These are phyloP conservation scores for Rissa tridactyla DNA, from an alignment of 2,113 vertebrate genomes.

Conservation along the genomic window DNA sequence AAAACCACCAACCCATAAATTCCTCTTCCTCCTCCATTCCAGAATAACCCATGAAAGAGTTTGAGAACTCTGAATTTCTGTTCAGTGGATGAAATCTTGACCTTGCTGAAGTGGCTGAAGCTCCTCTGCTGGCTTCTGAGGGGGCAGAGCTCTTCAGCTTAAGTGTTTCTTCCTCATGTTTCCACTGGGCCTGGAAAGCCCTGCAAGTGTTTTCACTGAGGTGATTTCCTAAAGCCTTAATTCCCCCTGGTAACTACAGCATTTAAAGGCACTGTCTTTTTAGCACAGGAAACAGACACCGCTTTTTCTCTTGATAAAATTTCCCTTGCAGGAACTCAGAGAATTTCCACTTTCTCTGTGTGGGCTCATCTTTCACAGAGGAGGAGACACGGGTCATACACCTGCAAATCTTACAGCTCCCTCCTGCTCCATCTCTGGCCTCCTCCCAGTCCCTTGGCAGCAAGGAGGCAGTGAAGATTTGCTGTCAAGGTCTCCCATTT, in stretches of 20 bases:
- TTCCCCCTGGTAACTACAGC: not conserved
- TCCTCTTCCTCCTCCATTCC: not conserved
- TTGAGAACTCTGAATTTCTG: not conserved
- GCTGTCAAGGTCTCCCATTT: not conserved
- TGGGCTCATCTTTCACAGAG: not conserved
- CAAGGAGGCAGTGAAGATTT: not conserved
- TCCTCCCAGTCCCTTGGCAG: not conserved
- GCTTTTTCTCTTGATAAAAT: conserved; percentile 13
- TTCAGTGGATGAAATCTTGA: not conserved
- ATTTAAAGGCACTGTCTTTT: not conserved
- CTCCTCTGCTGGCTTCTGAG: not conserved
- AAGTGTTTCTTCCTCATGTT: not conserved
- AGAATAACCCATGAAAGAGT: not conserved
- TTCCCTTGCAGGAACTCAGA: not conserved
- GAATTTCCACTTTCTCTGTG: conserved; percentile 12
- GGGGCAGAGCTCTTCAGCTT: not conserved
- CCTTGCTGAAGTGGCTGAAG: not conserved
- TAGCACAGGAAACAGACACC: not conserved
- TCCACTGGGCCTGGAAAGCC: not conserved
- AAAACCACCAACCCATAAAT: not conserved
- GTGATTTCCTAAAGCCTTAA: not conserved
- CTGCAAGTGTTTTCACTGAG: not conserved
- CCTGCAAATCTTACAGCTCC: not conserved
- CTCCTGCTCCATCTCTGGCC: not conserved
- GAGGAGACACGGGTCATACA: not conserved